phyloP scores from a whole-genome alignment of 2,113 vertebrate species.

The Daboia siamensis region DNA sequence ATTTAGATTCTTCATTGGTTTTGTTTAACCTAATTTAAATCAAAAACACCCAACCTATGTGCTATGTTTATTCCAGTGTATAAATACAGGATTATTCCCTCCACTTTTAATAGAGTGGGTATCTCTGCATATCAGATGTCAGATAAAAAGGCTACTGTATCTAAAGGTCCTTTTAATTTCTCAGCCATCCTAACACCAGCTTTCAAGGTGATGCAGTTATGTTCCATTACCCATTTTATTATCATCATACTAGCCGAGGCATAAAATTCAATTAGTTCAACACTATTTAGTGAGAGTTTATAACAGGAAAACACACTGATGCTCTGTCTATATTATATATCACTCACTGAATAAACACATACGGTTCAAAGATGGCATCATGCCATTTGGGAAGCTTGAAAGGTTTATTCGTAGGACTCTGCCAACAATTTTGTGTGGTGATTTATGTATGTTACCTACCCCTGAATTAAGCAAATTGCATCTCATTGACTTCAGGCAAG shows the following conservation, averaged over 20 bases:
- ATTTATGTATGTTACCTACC: background rate
- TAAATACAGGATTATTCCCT: slow-evolving; percentile 64
- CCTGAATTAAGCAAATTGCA: background rate
- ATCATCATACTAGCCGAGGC: slow-evolving; percentile 56
- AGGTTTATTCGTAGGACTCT: background rate
- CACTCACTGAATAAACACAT: background rate
- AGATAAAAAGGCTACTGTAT: slow-evolving; percentile 59
- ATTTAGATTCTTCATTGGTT: slow-evolving; percentile 38
- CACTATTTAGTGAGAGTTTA: slow-evolving; percentile 3
- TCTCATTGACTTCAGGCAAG: background rate
- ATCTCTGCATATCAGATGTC: slow-evolving; percentile 31
- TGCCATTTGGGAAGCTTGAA: background rate
- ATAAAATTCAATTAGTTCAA: slow-evolving; percentile 54
- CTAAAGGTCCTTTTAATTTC: slow-evolving; percentile 39
- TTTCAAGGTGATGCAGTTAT: slow-evolving; percentile 48
- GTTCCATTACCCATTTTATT: slow-evolving; percentile 43
- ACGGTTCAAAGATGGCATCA: background rate
- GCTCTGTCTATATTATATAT: background rate
- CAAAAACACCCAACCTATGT: slow-evolving; percentile 33
- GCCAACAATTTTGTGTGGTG: background rate
- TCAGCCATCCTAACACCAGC: background rate
- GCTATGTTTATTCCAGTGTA: slow-evolving; percentile 57
- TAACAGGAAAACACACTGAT: background rate
- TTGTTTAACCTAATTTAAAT: slow-evolving; percentile 51
- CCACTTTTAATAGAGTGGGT: slow-evolving; percentile 39